Base-by-base conservation (phyloP, 2,888 invertebrate genomes). In the Monoplex corrugatus region DNA sequence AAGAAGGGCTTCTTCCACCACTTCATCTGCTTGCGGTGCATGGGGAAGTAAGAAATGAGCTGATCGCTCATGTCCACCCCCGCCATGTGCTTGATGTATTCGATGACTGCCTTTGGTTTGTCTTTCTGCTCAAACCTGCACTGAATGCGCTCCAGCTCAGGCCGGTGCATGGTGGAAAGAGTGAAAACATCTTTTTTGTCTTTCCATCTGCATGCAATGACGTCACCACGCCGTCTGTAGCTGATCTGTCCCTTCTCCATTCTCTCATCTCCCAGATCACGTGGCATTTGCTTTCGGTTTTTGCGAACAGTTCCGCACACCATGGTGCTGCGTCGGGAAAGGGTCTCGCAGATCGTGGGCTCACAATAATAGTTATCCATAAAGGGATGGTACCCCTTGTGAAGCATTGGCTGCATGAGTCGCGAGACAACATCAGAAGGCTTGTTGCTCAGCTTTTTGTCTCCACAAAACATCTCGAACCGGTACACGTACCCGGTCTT, bases 1-100 rank as follows among this genome's bases (percentile, higher is more conserved):
- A 89, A 86, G 19, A 44, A 44, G 19, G 68, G 85, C 57, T 89
- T 90, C 23, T 89, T 87, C 89, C 87, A 89, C 90, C 90, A 90
- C 28, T 85, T 89, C 57, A 90, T 32, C 16, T 85, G 87, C 72
- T 87, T 89, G 16, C 89, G 8, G 63, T 90, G 84, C 43, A 89
- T 38, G 0, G 90, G 89, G 32, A 38, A 35, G 86, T 86, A 90
- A 57, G 63, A 28, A 28, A 88, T 3, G 38, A 90, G 44, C 40
- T 87, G 86, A n/a, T 89, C 89, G 19, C 68, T 80, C 44, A 50
- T 44, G 50, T 89, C 90, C 28, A 89, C 87, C 6, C 90, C 89
- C 10, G 78, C 43, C 90, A 89, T 90, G 87, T 89, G 72, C 13
- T 16, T 35, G 23, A 72, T 72, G 85, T 90, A 89, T 35, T 89